Percentiles rank a stretch among this genome's conserved stretches.
Conservation (phyloP, 2,888 invertebrate species). For the Druceiella hillmani region DNA sequence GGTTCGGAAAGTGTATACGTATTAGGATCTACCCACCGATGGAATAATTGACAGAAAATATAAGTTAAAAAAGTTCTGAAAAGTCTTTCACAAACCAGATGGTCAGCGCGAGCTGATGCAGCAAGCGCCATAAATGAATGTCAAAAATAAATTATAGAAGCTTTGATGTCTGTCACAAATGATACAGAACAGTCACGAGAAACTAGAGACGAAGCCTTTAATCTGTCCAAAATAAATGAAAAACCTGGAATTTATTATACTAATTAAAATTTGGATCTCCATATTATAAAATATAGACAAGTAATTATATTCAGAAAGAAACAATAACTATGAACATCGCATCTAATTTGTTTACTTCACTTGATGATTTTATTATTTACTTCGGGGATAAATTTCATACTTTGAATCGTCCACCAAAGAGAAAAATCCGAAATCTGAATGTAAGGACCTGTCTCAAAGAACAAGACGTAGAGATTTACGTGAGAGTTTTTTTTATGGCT, state of each 20-base stretch:
- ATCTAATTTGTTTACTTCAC: slow-evolving; percentile 17
- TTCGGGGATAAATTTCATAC: slow-evolving; percentile 23
- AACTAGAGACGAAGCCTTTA: slow-evolving; percentile 17
- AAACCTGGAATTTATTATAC: slow-evolving; percentile 17
- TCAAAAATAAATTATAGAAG: slow-evolving; percentile 20
- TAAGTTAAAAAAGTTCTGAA: slow-evolving; percentile 21
- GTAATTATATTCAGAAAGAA: slow-evolving; percentile 12
- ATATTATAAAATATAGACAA: slow-evolving; percentile 17
- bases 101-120: slow-evolving; percentile 23
- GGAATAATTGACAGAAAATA: slow-evolving; percentile 17
- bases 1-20: slow-evolving; percentile 22
- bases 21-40: slow-evolving; percentile 17
- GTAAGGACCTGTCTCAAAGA: slow-evolving; percentile 25
- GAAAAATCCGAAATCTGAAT: slow-evolving; percentile 24
- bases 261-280: slow-evolving; percentile 19
- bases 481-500: slow-evolving; percentile 22
- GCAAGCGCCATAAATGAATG: slow-evolving; percentile 15
- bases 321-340: slow-evolving; percentile 18
- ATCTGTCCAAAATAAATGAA: too few species aligned
- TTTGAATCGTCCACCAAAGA: slow-evolving; percentile 22
- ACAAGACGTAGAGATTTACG: slow-evolving; percentile 25
- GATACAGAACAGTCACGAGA: slow-evolving; percentile 18
- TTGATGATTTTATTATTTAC: slow-evolving; percentile 12
- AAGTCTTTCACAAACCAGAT: slow-evolving; percentile 21
- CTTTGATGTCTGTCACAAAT: slow-evolving; percentile 17